Conservation (phyloP, 2,113 vertebrate genomes). For the Athene noctua region DNA sequence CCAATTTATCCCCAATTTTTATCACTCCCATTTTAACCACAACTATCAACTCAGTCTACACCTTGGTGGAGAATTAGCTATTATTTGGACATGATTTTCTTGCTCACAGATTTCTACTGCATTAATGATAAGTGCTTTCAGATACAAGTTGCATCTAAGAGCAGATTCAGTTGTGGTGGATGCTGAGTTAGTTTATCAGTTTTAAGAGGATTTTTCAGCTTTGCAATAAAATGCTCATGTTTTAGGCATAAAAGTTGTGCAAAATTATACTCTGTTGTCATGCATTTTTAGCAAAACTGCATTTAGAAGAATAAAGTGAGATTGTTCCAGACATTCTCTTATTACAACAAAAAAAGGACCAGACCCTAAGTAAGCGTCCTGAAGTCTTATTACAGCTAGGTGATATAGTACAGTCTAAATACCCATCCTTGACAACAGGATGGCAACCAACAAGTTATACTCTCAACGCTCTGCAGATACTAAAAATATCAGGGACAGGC, state of each 20-base stretch:
- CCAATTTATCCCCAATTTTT: not conserved
- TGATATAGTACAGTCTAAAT: conserved; percentile 37
- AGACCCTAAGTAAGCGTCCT: conserved; percentile 13
- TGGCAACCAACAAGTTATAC: conserved; percentile 20
- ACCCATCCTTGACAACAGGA: conserved; percentile 40
- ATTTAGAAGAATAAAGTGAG: conserved; percentile 64
- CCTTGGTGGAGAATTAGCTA: not conserved
- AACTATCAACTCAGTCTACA: not conserved
- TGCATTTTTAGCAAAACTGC: conserved; percentile 55
- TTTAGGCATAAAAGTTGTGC: conserved; percentile 64
- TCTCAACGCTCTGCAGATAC: conserved; percentile 4
- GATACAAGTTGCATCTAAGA: not conserved
- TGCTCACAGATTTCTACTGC: not conserved
- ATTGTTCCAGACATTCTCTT: conserved; percentile 64
- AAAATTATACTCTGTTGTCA: conserved; percentile 56
- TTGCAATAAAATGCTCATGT: conserved; percentile 22
- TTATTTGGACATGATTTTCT: not conserved
- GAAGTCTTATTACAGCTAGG: conserved; percentile 31
- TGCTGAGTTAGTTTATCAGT: conserved; percentile 22
- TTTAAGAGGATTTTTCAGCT: conserved; percentile 31
- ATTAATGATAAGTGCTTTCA: not conserved
- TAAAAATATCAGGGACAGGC: conserved; percentile 43
- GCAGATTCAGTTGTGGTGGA: not conserved
- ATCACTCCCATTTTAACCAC: not conserved
- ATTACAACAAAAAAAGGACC: conserved; percentile 35